A percentile compares a stretch with the other conserved stretches of the same genome.
Conservation (phyloP, 2,113 vertebrate species). For the Phrynocephalus versicolor region DNA sequence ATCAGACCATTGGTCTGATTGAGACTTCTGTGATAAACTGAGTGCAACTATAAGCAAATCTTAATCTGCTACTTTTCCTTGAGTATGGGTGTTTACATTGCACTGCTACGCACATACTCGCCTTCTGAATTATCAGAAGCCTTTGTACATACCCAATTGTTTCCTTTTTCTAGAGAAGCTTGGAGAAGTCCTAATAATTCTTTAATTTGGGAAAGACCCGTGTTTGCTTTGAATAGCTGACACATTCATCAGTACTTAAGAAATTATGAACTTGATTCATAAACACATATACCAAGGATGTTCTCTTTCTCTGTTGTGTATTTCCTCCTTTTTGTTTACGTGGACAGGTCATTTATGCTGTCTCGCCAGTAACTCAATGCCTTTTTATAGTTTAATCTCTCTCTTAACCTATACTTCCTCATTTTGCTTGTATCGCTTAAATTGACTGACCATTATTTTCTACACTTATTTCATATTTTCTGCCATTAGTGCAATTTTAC, state of each 20-base stretch:
- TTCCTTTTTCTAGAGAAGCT: neutral
- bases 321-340: neutral
- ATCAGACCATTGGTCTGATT: neutral
- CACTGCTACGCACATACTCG: neutral
- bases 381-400: neutral
- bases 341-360: neutral
- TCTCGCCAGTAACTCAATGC: neutral
- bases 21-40: too few relatives aligned
- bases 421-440: neutral
- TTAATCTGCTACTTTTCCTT: neutral
- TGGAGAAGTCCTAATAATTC: neutral
- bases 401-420: neutral
- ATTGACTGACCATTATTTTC: neutral
- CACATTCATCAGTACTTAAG: neutral
- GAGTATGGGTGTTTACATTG: neutral
- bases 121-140: neutral
- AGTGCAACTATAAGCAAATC: neutral
- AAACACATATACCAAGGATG: neutral
- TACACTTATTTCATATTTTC: neutral
- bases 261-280: neutral
- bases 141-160: neutral
- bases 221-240: neutral
- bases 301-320: neutral
- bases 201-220: neutral
- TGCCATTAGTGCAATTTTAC: constrained; percentile 38